These are phyloP conservation scores for Nycticebus coucang DNA, from an alignment of 2,113 vertebrate genomes.

Conservation along the genomic window DNA sequence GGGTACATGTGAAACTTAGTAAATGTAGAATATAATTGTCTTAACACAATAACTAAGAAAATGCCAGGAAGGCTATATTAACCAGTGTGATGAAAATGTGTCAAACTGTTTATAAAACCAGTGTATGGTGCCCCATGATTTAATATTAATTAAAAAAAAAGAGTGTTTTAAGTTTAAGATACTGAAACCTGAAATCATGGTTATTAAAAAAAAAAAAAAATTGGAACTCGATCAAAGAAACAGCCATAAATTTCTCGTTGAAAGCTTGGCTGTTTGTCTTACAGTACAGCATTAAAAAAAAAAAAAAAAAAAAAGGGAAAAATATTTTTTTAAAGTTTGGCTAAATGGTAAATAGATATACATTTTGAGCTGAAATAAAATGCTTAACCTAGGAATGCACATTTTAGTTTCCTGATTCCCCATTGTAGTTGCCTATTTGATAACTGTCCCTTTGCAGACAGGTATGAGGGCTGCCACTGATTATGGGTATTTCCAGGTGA, in stretches of 20 bases:
- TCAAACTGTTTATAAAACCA: too few species aligned
- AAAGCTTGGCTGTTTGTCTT: not conserved
- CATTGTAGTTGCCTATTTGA: not conserved
- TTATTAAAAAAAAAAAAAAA: not conserved
- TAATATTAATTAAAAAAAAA: too few species aligned
- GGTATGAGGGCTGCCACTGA: not conserved
- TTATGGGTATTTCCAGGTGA: not conserved
- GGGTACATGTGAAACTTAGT: too few species aligned
- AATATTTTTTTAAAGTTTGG: too few species aligned
- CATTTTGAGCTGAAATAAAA: constrained; percentile 32
- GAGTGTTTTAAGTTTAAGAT: not conserved
- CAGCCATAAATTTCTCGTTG: not conserved
- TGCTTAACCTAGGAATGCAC: not conserved
- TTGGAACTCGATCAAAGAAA: not conserved
- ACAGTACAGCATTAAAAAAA: too few species aligned
- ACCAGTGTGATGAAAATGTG: too few species aligned
- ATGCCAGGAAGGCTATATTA: too few species aligned
- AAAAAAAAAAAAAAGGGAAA: too few species aligned
- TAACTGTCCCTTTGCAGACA: not conserved
- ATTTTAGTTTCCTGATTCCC: not conserved
- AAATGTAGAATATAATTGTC: too few species aligned
- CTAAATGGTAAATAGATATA: not conserved
- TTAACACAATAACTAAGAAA: too few species aligned
- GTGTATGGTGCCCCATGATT: too few species aligned
- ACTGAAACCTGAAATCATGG: not conserved